A percentile compares a stretch with the other conserved stretches of the same genome.
These are phyloP conservation scores for Nomada goodeniana DNA, from an alignment of 2,888 invertebrate species.

Conservation along the genomic window DNA sequence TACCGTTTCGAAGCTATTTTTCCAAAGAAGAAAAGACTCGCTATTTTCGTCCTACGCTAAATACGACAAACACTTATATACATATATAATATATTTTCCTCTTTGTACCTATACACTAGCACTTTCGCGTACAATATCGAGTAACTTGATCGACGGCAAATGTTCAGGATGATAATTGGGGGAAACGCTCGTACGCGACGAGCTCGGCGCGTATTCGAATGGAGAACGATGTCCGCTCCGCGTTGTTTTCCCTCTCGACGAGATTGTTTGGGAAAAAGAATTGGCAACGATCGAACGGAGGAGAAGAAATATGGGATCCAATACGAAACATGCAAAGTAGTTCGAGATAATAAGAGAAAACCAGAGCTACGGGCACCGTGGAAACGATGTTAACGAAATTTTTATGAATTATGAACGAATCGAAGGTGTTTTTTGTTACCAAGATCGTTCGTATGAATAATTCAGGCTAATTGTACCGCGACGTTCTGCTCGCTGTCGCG, in stretches of 20 bases:
- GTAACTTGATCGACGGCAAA: slow-evolving; percentile 13
- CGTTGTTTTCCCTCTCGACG: neutral
- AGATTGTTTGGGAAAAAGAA: neutral
- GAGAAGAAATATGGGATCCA: neutral
- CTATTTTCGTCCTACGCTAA: slow-evolving; percentile 57
- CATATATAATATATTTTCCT: slow-evolving; percentile 48
- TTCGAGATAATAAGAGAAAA: neutral
- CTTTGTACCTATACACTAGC: slow-evolving; percentile 50
- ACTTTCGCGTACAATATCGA: slow-evolving; percentile 31
- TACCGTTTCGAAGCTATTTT: slow-evolving; percentile 51
- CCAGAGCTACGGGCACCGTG: slow-evolving; percentile 9
- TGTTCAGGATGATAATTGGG: slow-evolving; percentile 43
- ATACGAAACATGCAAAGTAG: neutral
- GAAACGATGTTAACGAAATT: slow-evolving; percentile 35
- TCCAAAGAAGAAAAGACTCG: slow-evolving; percentile 50
- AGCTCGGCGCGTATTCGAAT: neutral
- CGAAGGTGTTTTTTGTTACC: slow-evolving; percentile 58
- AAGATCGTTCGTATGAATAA: slow-evolving; percentile 57
- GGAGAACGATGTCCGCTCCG: neutral
- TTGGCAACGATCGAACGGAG: neutral
- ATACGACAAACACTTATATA: neutral
- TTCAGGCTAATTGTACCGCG: slow-evolving; percentile 34
- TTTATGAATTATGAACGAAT: slow-evolving; percentile 41
- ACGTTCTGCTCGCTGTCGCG: slow-evolving; percentile 41
- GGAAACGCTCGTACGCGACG: neutral